These are phyloP conservation scores for Copidosoma aretas DNA, from an alignment of 2,888 invertebrate species.

Conservation along the genomic window DNA sequence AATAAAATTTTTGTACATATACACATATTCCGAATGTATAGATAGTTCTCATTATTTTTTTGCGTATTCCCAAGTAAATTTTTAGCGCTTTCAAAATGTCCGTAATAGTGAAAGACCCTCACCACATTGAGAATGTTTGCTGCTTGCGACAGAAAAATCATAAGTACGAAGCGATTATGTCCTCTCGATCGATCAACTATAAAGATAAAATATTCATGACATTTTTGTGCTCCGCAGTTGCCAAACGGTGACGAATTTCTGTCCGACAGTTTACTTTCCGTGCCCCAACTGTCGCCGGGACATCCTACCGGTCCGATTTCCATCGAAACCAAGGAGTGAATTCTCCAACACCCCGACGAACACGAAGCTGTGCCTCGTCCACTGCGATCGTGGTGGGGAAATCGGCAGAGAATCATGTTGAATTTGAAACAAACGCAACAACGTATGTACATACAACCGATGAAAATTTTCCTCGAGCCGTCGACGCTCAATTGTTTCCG, in stretches of 20 bases:
- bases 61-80: background rate
- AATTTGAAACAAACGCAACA: too few relatives aligned
- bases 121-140: background rate
- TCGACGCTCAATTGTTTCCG: too few relatives aligned
- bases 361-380: constrained; percentile 4
- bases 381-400: background rate
- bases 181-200: background rate
- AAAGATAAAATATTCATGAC: background rate
- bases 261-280: constrained; percentile 11
- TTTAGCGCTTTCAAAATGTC: constrained; percentile 33
- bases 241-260: background rate
- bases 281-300: constrained; percentile 3
- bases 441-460: too few relatives aligned
- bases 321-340: constrained; percentile 7
- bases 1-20: background rate
- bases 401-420: background rate
- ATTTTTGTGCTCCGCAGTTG: constrained; percentile 8
- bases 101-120: constrained; percentile 14
- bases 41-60: too few relatives aligned
- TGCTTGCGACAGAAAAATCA: background rate
- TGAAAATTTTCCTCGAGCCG: too few relatives aligned
- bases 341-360: constrained; percentile 7
- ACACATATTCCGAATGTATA: too few relatives aligned
- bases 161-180: background rate
- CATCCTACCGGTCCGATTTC: constrained; percentile 12